phyloP scores from a whole-genome alignment of 1,140 invertebrate species.

The Stegodyphus mimosarum region DNA sequence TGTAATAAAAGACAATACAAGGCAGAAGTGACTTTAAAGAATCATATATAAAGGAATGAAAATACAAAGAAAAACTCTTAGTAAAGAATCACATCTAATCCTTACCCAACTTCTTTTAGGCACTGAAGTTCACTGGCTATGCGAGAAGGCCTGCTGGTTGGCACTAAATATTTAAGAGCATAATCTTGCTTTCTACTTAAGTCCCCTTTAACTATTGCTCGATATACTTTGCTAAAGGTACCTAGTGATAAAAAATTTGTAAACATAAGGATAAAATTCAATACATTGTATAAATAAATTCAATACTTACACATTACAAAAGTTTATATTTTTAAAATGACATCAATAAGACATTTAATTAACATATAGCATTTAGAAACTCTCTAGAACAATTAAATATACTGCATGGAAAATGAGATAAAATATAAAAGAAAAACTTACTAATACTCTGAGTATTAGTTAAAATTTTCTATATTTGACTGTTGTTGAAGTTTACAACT shows the following conservation, averaged over 20 bases:
- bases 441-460: no score
- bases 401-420: not conserved
- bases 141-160: constrained; percentile 63
- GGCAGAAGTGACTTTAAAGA: no score
- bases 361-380: not conserved
- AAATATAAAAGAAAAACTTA: not conserved
- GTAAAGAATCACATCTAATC: no score
- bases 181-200: constrained; percentile 45
- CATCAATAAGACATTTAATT: not conserved
- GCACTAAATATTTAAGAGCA: constrained; percentile 65
- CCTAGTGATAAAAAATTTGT: constrained; percentile 27
- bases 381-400: not conserved
- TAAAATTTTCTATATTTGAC: no score
- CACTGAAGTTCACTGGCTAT: constrained; percentile 64
- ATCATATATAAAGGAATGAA: no score
- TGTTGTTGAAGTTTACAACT: no score
- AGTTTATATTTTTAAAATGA: no score
- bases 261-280: constrained; percentile 6
- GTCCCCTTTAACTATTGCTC: constrained; percentile 55
- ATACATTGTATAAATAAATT: not conserved
- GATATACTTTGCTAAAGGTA: constrained; percentile 64
- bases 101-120: constrained; percentile 63
- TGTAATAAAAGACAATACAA: no score
- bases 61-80: no score
- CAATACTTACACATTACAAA: no score